Evolutionary conservation across 1,140 invertebrate species (phyloP), one percentile per base, ranked within the genome.

Genomic region (Orchesella cincta): DNA sequence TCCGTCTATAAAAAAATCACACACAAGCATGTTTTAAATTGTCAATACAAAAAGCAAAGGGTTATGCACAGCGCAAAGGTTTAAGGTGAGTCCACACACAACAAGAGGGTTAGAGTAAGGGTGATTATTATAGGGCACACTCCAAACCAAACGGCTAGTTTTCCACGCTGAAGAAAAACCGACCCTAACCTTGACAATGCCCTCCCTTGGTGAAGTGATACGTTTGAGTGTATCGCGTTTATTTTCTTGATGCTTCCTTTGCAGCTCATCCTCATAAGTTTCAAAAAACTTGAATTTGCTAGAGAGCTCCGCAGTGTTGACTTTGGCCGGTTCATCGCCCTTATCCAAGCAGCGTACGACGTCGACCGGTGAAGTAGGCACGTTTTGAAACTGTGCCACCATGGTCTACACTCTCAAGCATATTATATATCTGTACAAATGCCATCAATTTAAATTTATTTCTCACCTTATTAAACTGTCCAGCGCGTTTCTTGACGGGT

Each of bases 231-330:
- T 23, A 87, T 95, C 95, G 83, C 90, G 86, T 85, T 91, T 93
- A 80, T 89, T 89, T 81, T 90, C 86, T 83, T 89, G 88, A 26
- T 75, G 76, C 46, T 80, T 76, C 46, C 82, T 78, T 84, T 92
- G 88, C n/a, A 88, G 89, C 46, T 91, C 90, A 51, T 83, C 82
- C 83, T 90, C 90, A 86, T 94, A 95, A 0, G 90, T 92, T 88
- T 96, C 94, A 87, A 96, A 96, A 87, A 96, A 96, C 85, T 93
- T 93, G 87, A 95, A 96, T 82, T 93, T 90, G 83, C 92, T 90
- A 36, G 91, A 90, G 79, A 96, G 91, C 84, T 94, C 92, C 26
- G 91, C 90, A 1, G 93, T 94, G 86, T 92, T 89, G 72, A 94
- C 90, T 81, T 89, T 88, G 62, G 33, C 31, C 8, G 62, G 62